These are phyloP conservation scores for Cairina moschata DNA, from an alignment of 2,113 vertebrate genomes.

Conservation along the genomic window DNA sequence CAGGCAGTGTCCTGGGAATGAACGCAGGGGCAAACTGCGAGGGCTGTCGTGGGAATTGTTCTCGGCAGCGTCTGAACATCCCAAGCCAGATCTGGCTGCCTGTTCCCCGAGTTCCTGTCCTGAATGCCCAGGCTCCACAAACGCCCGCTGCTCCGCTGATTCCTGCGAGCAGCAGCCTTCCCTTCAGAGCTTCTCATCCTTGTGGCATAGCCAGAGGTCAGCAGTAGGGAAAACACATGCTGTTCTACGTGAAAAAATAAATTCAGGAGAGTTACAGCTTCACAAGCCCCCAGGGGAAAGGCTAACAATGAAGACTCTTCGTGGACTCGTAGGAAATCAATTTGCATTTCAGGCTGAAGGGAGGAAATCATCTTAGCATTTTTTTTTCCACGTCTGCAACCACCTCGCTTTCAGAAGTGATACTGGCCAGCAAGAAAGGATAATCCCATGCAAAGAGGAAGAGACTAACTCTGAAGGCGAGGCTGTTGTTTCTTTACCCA, in stretches of 20 bases:
- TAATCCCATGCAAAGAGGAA: not conserved
- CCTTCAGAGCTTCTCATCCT: constrained; percentile 49
- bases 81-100: constrained; percentile 22
- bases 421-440: not conserved
- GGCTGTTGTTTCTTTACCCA: not conserved
- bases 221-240: constrained; percentile 51
- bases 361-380: not conserved
- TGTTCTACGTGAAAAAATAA: constrained; percentile 65
- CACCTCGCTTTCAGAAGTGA: not conserved
- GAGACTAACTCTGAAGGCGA: not conserved
- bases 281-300: constrained; percentile 62
- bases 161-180: constrained; percentile 44
- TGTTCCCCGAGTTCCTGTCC: constrained; percentile 46
- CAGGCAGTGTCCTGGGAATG: not conserved
- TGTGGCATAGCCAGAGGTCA: constrained; percentile 62
- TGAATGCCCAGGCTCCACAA: constrained; percentile 42
- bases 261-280: constrained; percentile 60
- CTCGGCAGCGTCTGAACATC: constrained; percentile 32
- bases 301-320: constrained; percentile 60
- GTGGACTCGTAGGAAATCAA: constrained; percentile 37
- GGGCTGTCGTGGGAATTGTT: constrained; percentile 35
- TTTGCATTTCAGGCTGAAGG: constrained; percentile 55
- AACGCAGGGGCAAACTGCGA: constrained; percentile 28
- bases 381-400: not conserved
- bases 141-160: constrained; percentile 53